phyloP scores from a whole-genome alignment of 1,140 invertebrate genomes.

The Drosophila auraria region DNA sequence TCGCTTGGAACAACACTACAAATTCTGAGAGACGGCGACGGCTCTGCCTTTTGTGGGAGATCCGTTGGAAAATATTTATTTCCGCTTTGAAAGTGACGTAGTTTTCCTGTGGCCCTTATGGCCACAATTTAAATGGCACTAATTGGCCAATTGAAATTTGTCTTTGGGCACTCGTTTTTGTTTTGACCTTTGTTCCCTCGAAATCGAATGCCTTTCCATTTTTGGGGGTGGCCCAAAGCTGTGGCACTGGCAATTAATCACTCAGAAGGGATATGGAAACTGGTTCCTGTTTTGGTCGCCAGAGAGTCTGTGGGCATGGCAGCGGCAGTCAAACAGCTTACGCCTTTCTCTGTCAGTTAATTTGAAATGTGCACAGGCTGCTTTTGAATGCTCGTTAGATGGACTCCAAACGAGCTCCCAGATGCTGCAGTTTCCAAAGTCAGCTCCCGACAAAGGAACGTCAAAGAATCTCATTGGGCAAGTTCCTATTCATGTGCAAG shows the following conservation, averaged over 20 bases:
- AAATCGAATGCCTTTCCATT: conserved; percentile 19
- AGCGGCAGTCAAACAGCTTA: conserved; percentile 24
- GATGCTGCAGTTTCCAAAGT: not conserved
- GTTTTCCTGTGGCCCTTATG: conserved; percentile 30
- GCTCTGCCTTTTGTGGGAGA: conserved; percentile 29
- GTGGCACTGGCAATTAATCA: conserved; percentile 53
- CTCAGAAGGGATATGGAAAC: conserved; percentile 11
- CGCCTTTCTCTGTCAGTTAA: conserved; percentile 23
- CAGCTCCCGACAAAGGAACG: not conserved
- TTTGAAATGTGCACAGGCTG: conserved; percentile 32
- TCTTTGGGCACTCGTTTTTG: conserved; percentile 21
- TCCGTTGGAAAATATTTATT: conserved; percentile 33
- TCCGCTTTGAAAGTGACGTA: conserved; percentile 29
- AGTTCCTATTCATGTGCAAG: not conserved
- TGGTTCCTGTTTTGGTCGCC: not conserved
- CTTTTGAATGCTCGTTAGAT: conserved; percentile 19
- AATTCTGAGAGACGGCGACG: conserved; percentile 10
- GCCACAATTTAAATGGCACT: conserved; percentile 59
- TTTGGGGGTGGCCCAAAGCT: not conserved
- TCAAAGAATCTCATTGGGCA: not conserved
- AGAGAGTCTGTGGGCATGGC: conserved; percentile 10
- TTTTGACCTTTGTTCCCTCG: conserved; percentile 16
- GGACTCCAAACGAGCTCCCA: not conserved
- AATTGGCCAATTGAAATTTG: conserved; percentile 72
- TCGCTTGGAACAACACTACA: conserved; percentile 4